Evolutionary conservation across 2,888 invertebrate genomes (phyloP), one percentile per base, ranked within the genome.

Genomic region (Atethmia centrago): DNA sequence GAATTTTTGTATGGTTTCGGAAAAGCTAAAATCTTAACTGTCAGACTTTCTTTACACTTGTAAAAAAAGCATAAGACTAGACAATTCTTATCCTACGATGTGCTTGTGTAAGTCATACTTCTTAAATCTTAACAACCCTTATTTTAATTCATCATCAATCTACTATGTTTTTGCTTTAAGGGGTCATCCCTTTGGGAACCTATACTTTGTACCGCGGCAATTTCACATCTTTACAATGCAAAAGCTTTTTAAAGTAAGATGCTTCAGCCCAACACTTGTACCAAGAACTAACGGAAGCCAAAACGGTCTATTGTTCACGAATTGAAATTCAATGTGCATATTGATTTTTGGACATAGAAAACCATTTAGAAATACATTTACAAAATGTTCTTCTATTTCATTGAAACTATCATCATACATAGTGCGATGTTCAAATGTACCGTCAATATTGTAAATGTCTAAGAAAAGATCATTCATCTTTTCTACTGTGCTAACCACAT

Each of bases 271-370:
- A 56, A 77, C 21, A 80, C 87, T 90, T 90, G 80, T 9, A 74
- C 85, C 88, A 82, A 61, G 72, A 74, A 64, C 65, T 71, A 88
- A 90, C 92, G 94, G 94, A 94, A 93, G 90, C 89, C 80, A 69
- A 89, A 93, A 92, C 91, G 90, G 91, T 88, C 90, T 84, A 93
- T 94, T 94, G 94, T 94, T 92, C 88, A 78, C 86, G 63, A 66
- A 56, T 93, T 92, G 88, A 89, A 88, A 92, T 91, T 90, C 91
- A 74, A 71, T 68, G 63, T 74, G 82, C 76, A 82, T 82, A 83
- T 85, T 84, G 80, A 87, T 85, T 87, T 88, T 68, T 68, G 31
- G 21, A 59, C 59, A 64, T 25, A n/a, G 2, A 55, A 45, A 21
- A 19, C 7, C 1, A 28, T 62, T 70, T 19, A 12, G 14, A 51